Conservation (phyloP, 1,140 invertebrate genomes). For the Drosophila repletoides region DNA sequence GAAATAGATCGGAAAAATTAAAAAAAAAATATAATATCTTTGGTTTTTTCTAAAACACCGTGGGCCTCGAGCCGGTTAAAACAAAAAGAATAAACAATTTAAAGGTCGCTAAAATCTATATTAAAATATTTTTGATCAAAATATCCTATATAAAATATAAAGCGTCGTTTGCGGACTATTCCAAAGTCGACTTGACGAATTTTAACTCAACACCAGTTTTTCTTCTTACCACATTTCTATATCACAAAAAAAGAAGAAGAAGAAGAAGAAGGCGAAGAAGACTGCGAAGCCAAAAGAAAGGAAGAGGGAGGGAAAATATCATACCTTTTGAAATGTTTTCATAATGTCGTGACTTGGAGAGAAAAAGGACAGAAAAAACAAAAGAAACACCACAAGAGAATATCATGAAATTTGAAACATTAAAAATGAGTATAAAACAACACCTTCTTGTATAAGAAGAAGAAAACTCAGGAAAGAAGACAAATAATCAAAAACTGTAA, state of each 20-base stretch:
- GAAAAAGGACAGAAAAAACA: constrained; percentile 42
- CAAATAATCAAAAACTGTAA: constrained; percentile 40
- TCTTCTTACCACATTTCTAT: constrained; percentile 23
- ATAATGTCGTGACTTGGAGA: constrained; percentile 29
- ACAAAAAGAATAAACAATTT: neutral
- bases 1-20: no score
- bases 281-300: neutral
- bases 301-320: constrained; percentile 13
- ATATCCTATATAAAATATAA: no score
- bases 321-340: constrained; percentile 45
- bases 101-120: no score
- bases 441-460: neutral
- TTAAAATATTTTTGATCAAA: no score
- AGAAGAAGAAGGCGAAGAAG: neutral
- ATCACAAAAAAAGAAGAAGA: neutral
- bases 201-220: constrained; percentile 41
- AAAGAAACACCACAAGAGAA: constrained; percentile 45
- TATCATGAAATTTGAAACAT: constrained; percentile 52
- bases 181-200: neutral
- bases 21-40: no score
- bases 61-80: no score
- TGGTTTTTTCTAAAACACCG: no score
- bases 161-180: neutral
- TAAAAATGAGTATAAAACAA: constrained; percentile 20
- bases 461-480: constrained; percentile 26